Evolutionary conservation across 1,140 invertebrate species (phyloP).

Genomic region (Drosophila sturtevanti): DNA sequence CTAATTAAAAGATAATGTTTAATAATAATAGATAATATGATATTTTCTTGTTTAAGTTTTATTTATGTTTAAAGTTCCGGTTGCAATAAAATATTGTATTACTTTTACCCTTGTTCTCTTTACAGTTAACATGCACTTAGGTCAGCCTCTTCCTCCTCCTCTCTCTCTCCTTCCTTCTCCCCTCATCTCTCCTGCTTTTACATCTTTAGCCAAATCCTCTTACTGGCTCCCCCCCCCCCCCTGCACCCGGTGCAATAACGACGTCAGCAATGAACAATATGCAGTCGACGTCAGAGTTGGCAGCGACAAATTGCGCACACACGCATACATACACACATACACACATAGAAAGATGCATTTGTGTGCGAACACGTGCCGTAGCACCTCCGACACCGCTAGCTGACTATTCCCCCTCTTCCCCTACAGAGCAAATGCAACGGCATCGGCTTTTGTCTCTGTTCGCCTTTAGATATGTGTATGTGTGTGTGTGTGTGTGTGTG

Average conservation of each 20-base stretch:
- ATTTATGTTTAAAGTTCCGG: too few species aligned
- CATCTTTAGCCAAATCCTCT: slow-evolving; percentile 2
- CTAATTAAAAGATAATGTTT: too few species aligned
- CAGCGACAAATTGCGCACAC: slow-evolving; percentile 56
- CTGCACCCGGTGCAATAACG: slow-evolving; percentile 23
- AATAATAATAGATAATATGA: too few species aligned
- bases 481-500: background rate
- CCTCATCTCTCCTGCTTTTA: background rate
- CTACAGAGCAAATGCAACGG: slow-evolving; percentile 25
- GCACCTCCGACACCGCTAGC: slow-evolving; percentile 42
- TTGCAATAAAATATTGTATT: background rate
- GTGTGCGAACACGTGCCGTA: slow-evolving; percentile 80
- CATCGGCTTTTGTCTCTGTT: slow-evolving; percentile 10
- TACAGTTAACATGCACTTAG: background rate
- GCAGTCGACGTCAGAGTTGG: slow-evolving; percentile 29
- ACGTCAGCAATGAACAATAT: slow-evolving; percentile 52
- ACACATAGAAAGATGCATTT: slow-evolving; percentile 46
- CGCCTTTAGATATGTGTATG: background rate
- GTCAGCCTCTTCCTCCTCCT: background rate
- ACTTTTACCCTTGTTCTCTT: background rate
- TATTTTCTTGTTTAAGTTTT: too few species aligned
- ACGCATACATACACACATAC: slow-evolving; percentile 9
- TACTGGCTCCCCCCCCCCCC: too few species aligned
- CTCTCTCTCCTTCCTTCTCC: too few species aligned
- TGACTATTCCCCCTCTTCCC: background rate